Conservation (phyloP, 2,888 invertebrate species). For the Sesia bembeciformis region DNA sequence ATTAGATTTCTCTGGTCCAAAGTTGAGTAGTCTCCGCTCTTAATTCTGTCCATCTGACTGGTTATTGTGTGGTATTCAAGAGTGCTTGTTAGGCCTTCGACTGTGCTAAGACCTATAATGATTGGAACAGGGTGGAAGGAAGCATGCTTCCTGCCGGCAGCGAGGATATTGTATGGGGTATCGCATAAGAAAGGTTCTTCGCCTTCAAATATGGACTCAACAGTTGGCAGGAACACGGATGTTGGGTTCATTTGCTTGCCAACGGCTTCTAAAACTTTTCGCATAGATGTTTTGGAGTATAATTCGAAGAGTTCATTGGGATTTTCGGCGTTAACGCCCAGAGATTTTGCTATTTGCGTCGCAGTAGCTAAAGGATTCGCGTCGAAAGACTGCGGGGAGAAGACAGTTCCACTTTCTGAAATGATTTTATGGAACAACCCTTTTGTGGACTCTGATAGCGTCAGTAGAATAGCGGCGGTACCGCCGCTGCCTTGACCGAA, state of each 20-base stretch:
- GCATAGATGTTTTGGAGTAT: constrained; percentile 36
- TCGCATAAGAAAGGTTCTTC: constrained; percentile 57
- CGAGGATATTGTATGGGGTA: constrained; percentile 56
- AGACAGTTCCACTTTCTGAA: constrained; percentile 51
- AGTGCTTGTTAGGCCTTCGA: constrained; percentile 66
- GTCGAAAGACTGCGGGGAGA: constrained; percentile 52
- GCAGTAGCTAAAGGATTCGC: constrained; percentile 41
- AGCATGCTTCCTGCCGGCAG: constrained; percentile 23
- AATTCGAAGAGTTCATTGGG: constrained; percentile 37
- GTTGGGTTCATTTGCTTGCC: constrained; percentile 56
- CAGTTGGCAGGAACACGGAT: constrained; percentile 54
- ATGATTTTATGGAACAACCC: constrained; percentile 57
- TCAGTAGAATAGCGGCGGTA: constrained; percentile 49
- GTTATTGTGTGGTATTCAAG: constrained; percentile 52
- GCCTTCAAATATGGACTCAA: constrained; percentile 41
- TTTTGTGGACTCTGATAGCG: constrained; percentile 49
- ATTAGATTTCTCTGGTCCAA: constrained; percentile 40
- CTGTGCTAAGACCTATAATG: constrained; percentile 69
- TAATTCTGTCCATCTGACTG: constrained; percentile 49
- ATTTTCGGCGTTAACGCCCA: constrained; percentile 39
- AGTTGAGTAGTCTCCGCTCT: constrained; percentile 46
- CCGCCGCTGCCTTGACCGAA: constrained; percentile 66
- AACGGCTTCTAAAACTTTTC: constrained; percentile 49
- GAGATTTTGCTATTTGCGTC: constrained; percentile 48
- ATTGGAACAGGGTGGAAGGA: constrained; percentile 56